Evolutionary conservation across 2,888 invertebrate genomes (phyloP), one percentile per base, ranked within the genome.

Genomic region (Caenorhabditis zanzibari): DNA sequence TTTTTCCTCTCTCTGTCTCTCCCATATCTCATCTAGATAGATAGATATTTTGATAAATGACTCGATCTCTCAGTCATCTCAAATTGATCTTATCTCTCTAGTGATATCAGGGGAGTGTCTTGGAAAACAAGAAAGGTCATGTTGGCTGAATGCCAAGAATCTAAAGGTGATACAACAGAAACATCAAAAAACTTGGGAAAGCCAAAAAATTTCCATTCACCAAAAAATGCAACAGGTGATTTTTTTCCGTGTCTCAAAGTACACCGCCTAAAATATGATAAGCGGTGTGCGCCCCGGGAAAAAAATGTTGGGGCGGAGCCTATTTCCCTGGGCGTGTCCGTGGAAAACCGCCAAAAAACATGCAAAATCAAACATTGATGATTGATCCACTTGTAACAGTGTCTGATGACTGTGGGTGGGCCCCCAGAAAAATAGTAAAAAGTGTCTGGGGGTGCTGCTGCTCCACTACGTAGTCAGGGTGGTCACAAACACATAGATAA

Each of bases 381-480:
- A 63, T 63, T 63, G 63, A 47, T 63, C 28, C 24, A 16, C 16
- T n/a, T 2, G 28, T 1, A 24, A 22, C 22, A 24, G 24, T 56
- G 54, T 19, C 14, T 24, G 54, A 41, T 61, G 61, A 16, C 49
- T 19, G n/a, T 44, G 9, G 19, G 35, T 4, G 10, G 12, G 38
- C 38, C 22, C 38, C 22, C 5, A 41, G 5, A 56, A 28, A 59
- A 32, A 59, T 16, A n/a, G 3, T 0, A 47, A 16, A 24, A 47
- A 47, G 24, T 54, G n/a, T 52, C 9, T 56, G 16, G 24, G n/a
- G n/a, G n/a, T n/a, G n/a, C n/a, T n/a, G 35, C 73, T 38, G 74
- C 74, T 74, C 74, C 63, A 74, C 74, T 74, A 74, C 74, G 63
- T 63, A 74, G 74, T 41, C 61, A 7, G 19, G 28, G 24, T 14